Conservation (phyloP, 1,140 invertebrate genomes). For the Macrotrachela quadricornifera region DNA sequence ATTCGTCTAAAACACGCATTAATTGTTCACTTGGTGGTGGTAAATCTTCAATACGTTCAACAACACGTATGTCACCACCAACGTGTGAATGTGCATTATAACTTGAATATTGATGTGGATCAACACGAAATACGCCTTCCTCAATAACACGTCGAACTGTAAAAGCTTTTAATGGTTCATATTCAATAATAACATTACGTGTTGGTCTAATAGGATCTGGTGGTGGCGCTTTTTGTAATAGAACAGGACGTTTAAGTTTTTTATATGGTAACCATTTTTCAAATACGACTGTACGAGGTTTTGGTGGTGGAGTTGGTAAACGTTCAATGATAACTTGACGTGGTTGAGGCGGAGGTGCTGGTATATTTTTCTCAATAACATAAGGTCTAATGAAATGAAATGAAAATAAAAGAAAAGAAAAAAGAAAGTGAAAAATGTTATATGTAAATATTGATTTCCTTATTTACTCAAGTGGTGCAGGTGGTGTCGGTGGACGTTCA, state of each 20-base stretch:
- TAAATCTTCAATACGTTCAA: too few relatives aligned
- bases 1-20: too few relatives aligned
- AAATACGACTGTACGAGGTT: slow-evolving; percentile 5
- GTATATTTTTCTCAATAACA: neutral
- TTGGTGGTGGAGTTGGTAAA: neutral
- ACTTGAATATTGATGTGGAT: neutral
- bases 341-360: slow-evolving; percentile 1
- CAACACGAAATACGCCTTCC: slow-evolving; percentile 5
- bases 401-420: too few relatives aligned
- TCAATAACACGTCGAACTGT: slow-evolving; percentile 6
- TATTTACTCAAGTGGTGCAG: neutral
- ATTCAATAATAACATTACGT: slow-evolving; percentile 8
- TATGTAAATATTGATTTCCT: neutral
- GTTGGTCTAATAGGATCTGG: neutral
- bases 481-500: neutral
- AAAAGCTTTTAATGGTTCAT: slow-evolving; percentile 5
- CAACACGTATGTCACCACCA: too few relatives aligned
- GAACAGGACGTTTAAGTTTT: neutral
- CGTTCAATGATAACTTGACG: slow-evolving; percentile 5
- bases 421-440: neutral
- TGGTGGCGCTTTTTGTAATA: neutral
- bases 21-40: too few relatives aligned
- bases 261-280: slow-evolving; percentile 7
- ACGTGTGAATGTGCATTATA: neutral
- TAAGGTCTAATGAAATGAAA: too few relatives aligned